Evolutionary conservation across 2,797 vertebrate species (phyloP).

Genomic region (Sebastes itinus): DNA sequence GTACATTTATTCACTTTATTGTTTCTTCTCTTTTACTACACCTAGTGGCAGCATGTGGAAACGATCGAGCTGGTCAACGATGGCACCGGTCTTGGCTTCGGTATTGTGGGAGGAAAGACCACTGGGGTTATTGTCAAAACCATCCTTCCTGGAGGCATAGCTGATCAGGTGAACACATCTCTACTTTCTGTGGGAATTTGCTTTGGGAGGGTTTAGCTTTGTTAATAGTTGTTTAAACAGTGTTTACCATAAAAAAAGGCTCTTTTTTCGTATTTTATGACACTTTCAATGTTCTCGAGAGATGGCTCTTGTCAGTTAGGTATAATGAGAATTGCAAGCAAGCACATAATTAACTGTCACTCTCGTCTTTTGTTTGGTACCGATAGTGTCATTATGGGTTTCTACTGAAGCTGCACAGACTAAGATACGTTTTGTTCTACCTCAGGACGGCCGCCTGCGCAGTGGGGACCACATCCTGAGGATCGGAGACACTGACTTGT

Average conservation of each 20-base stretch:
- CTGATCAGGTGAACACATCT: slow-evolving; percentile 88
- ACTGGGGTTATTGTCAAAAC: slow-evolving; percentile 98
- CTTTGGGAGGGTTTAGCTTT: not conserved
- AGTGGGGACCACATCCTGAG: slow-evolving; percentile 97
- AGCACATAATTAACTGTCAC: slow-evolving; percentile 27
- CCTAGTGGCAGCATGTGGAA: slow-evolving; percentile 94
- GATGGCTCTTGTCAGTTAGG: not conserved
- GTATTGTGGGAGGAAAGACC: slow-evolving; percentile 95
- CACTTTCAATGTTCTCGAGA: not conserved
- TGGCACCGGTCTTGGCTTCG: slow-evolving; percentile 95
- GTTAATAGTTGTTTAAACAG: not conserved
- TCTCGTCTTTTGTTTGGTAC: not conserved
- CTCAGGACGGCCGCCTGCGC: slow-evolving; percentile 90
- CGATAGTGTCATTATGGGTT: not conserved
- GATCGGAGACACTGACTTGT: slow-evolving; percentile 95
- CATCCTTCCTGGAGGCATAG: slow-evolving; percentile 95
- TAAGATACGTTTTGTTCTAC: not conserved
- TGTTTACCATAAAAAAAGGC: not conserved
- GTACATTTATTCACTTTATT: not conserved
- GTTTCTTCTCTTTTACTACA: not conserved
- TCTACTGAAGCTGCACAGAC: not conserved
- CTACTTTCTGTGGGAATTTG: not conserved
- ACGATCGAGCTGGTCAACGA: slow-evolving; percentile 96
- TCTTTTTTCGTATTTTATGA: not conserved
- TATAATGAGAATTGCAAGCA: slow-evolving; percentile 13